Evolutionary conservation across 2,113 vertebrate species (phyloP).

Genomic region (Urocynchramus pylzowi): DNA sequence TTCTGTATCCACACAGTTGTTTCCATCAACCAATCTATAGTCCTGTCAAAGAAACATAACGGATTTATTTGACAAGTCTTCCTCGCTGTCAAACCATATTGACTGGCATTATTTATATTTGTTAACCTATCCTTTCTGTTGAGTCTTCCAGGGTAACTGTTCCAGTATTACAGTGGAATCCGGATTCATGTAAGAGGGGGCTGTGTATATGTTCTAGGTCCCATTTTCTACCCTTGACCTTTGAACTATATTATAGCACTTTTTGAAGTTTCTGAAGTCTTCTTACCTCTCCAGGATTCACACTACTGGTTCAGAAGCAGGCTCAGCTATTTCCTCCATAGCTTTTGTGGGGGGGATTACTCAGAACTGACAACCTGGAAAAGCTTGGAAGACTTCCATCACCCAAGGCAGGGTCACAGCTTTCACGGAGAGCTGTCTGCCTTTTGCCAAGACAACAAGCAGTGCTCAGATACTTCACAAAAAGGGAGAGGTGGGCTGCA

Average conservation of each 20-base stretch:
- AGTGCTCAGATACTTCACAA: neutral
- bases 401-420: neutral
- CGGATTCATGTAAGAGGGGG: neutral
- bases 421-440: neutral
- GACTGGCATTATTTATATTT: neutral
- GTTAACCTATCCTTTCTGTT: neutral
- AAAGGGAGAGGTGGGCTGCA: neutral
- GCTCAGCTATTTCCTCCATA: neutral
- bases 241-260: neutral
- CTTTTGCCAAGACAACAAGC: neutral
- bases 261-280: neutral
- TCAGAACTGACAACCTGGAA: neutral
- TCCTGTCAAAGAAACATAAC: neutral
- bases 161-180: neutral
- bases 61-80: neutral
- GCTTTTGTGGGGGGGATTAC: neutral
- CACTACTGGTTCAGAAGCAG: neutral
- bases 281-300: neutral
- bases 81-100: neutral
- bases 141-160: neutral
- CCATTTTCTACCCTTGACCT: neutral
- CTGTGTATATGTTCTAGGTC: neutral
- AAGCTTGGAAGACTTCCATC: neutral
- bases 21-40: neutral
- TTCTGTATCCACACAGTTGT: neutral